Base-by-base conservation (phyloP, 2,797 vertebrate species). In the Crossoptilon crossoptilon region DNA sequence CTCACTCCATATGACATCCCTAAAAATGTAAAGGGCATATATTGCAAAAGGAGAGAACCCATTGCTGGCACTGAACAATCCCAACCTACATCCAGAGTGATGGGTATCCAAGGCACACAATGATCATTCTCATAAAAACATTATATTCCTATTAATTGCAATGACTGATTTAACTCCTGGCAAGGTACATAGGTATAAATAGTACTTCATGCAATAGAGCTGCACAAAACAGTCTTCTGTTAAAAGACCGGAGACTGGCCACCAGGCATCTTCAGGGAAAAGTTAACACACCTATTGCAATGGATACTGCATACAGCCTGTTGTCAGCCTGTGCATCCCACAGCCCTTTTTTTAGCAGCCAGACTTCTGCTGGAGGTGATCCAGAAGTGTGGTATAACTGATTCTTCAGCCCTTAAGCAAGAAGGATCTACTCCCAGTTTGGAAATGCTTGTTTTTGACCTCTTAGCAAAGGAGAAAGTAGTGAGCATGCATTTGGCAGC, bases 181-280 rank as follows among this genome's bases (percentile, higher is more conserved):
- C 41, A 51, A 21, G 48, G 60, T 48, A 26, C 11, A 14, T 27
- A n/a, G 33, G 21, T 14, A 14, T 51, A 21, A 83, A 12, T 16
- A 33, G 37, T 35, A 4, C 39, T 19, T 19, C 62, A 62, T 49
- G 35, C 31, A 43, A 26, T 49, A 7, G 0, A 0, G 0, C 11
- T 12, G 14, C 10, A 53, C 24, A 18, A 18, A 75, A 67, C 24
- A 19, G 26, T 26, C 33, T 37, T 70, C 46, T 55, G 33, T 5
- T 43, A 84, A 60, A 58, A 33, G 70, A 56, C 6, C 31, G 41
- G 33, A 60, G 26, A 5, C 19, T 71, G 64, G 22, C 8, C 39
- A 53, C 22, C 33, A 55, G 26, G 10, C 9, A 31, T 49, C 66
- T 55, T 44, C 43, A 71, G 59, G 27, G 35, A 48, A 3, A 43